Conservation (phyloP, 2,888 invertebrate species). For the Carcina quercana region DNA sequence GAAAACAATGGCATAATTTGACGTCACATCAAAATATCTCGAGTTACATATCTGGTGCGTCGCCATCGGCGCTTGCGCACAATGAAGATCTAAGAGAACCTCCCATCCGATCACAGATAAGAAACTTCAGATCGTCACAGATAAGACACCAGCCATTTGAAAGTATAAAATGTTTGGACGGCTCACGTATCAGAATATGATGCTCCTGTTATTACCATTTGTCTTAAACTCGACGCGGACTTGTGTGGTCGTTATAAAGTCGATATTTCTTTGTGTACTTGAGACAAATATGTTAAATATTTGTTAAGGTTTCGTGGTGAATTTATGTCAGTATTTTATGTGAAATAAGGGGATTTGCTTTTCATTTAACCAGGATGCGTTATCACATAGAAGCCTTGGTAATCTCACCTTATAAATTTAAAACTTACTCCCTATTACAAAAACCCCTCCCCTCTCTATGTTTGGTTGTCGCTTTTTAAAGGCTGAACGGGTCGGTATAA, state of each 20-base stretch:
- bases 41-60: constrained; percentile 25
- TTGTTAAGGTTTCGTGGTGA: too few relatives aligned
- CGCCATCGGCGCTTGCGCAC: constrained; percentile 30
- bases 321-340: too few relatives aligned
- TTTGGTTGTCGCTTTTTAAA: too few relatives aligned
- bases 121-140: constrained; percentile 66
- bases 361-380: too few relatives aligned
- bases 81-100: constrained; percentile 70
- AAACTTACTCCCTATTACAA: too few relatives aligned
- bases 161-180: constrained; percentile 75
- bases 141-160: constrained; percentile 64
- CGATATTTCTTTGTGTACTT: constrained; percentile 21
- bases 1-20: constrained; percentile 61
- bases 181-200: constrained; percentile 67
- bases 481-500: too few relatives aligned
- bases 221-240: constrained; percentile 3
- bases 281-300: constrained; percentile 28
- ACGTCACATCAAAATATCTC: constrained; percentile 53
- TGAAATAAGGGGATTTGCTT: too few relatives aligned
- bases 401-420: too few relatives aligned
- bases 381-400: too few relatives aligned
- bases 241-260: too few relatives aligned
- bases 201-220: constrained; percentile 31
- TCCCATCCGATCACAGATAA: constrained; percentile 63
- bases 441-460: too few relatives aligned